Evolutionary conservation across 2,888 invertebrate genomes (phyloP), one percentile per base, ranked within the genome.

Genomic region (Acrobasis consociella): DNA sequence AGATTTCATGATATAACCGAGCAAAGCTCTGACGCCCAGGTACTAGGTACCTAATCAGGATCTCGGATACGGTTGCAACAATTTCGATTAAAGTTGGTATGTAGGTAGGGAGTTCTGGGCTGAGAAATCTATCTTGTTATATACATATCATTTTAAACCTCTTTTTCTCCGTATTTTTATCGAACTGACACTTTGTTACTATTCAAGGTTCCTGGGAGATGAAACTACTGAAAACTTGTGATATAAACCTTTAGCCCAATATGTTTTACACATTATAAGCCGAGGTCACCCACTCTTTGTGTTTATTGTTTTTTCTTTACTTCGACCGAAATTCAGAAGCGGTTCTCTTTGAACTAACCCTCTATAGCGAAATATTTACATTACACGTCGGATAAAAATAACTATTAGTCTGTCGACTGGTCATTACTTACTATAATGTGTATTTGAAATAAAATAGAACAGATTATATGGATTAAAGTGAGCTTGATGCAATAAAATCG

Each of bases 391-490:
- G 80, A 79, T 83, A 81, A 72, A 74, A 77, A 85, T 86, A 85
- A 81, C 83, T 81, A 73, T 85, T 76, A 86, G 77, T 86, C 87
- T 87, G 81, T 87, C 86, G 81, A 80, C 84, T 81, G 81, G 72
- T 79, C 82, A 85, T 87, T 86, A 86, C 81, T 83, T 80, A 76
- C 72, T 72, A 70, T 86, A 84, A 82, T 81, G 83, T 78, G 78
- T 79, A 81, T 72, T 71, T 80, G 77, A 82, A 73, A 74, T 73
- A 82, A 87, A 85, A 84, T 80, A 81, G 82, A 85, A 82, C 86
- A 85, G 83, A 80, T 77, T 77, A 79, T 74, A 77, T 72, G 72
- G 70, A 70, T 74, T 74, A 69, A 64, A 69, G 63, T 64, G 66
- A 63, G 64, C 62, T 51, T 65, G 62, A 61, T 53, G 66, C 66